Conservation (phyloP, 2,888 invertebrate genomes). For the Heterodera filipjevi region DNA sequence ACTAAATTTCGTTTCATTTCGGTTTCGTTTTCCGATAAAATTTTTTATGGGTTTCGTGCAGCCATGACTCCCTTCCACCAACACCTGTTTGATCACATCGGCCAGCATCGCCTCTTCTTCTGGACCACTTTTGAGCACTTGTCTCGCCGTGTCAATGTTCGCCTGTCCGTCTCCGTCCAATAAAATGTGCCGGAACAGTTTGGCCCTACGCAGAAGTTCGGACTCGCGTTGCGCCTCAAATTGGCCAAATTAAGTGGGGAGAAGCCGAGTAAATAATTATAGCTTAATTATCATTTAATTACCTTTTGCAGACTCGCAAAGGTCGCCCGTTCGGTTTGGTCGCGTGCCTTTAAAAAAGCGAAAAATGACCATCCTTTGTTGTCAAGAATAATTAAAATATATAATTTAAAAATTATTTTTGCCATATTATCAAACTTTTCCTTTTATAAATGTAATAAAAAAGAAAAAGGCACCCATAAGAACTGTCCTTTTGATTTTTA, state of each 20-base stretch:
- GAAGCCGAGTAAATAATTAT: neutral
- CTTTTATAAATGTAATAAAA: too few relatives aligned
- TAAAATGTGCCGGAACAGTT: conserved; percentile 38
- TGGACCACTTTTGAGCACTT: conserved; percentile 29
- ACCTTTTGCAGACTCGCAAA: neutral
- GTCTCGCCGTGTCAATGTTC: conserved; percentile 13
- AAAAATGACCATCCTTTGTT: neutral
- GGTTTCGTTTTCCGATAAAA: too few relatives aligned
- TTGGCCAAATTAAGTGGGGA: neutral
- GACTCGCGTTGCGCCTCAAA: conserved; percentile 34
- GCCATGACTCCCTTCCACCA: too few relatives aligned
- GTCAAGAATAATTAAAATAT: too few relatives aligned
- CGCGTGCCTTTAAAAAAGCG: neutral
- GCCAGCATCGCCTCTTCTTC: neutral
- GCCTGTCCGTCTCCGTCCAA: conserved; percentile 29
- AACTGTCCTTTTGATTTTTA: too few relatives aligned
- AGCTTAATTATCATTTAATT: too few relatives aligned
- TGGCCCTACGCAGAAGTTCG: conserved; percentile 37
- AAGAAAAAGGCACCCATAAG: too few relatives aligned
- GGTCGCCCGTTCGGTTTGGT: neutral
- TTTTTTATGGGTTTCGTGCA: too few relatives aligned
- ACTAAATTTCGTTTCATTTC: too few relatives aligned
- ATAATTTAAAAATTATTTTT: too few relatives aligned
- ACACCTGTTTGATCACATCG: conserved; percentile 37
- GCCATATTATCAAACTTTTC: too few relatives aligned